phyloP scores from a whole-genome alignment of 2,113 vertebrate genomes.

The Ginglymostoma cirratum region DNA sequence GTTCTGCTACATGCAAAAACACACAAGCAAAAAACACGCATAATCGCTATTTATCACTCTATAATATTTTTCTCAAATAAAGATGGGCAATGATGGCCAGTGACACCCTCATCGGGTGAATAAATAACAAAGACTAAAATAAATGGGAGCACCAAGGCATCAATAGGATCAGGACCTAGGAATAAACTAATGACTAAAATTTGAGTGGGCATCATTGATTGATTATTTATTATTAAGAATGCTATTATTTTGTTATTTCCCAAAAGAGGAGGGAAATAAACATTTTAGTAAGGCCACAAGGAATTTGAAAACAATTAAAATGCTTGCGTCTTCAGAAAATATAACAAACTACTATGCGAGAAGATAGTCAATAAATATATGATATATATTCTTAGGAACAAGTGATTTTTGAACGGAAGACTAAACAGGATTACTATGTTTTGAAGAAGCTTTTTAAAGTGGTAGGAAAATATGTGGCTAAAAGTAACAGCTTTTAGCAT shows the following conservation, averaged over 20 bases:
- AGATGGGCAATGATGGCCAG: too few species aligned
- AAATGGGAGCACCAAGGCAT: background rate
- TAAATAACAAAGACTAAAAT: background rate
- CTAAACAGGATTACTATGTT: background rate
- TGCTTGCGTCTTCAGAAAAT: too few species aligned
- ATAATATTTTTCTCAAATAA: too few species aligned
- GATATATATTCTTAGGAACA: background rate
- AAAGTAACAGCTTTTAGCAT: background rate
- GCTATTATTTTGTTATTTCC: background rate
- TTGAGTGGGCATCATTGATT: background rate
- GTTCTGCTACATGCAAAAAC: too few species aligned
- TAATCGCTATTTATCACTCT: too few species aligned
- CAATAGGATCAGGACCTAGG: background rate
- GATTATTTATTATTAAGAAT: background rate
- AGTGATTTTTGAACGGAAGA: background rate
- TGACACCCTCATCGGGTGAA: too few species aligned
- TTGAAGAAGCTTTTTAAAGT: background rate
- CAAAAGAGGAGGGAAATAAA: background rate
- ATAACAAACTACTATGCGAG: too few species aligned
- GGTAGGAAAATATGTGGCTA: background rate
- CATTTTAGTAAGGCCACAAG: background rate
- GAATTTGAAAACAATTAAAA: too few species aligned
- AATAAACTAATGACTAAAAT: background rate
- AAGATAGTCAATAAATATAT: background rate
- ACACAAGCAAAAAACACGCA: too few species aligned